Evolutionary conservation across 2,888 invertebrate species (phyloP).

Genomic region (Muscina levida): DNA sequence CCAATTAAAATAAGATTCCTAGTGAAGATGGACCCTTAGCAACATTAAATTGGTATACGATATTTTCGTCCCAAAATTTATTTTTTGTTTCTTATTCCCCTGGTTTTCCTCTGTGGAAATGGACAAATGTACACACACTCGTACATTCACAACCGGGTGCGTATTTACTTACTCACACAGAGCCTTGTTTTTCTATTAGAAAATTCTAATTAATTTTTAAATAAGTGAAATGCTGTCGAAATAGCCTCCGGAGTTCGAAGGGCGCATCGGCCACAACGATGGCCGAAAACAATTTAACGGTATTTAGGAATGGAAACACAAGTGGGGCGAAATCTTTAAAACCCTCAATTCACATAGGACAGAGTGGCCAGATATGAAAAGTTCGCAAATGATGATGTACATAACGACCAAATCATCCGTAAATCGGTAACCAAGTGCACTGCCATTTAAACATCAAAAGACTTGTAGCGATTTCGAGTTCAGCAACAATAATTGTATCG

Average conservation of each 20-base stretch:
- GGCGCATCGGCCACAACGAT: slow-evolving; percentile 19
- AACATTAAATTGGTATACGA: slow-evolving; percentile 53
- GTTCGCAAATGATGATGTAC: too few species aligned
- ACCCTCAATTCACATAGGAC: too few species aligned
- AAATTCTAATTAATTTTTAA: slow-evolving; percentile 67
- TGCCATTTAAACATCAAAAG: too few species aligned
- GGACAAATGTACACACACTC: slow-evolving; percentile 44
- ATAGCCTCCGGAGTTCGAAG: slow-evolving; percentile 52
- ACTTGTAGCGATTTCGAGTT: too few species aligned
- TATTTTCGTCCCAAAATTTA: slow-evolving; percentile 19
- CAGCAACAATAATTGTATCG: too few species aligned
- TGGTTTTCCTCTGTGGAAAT: slow-evolving; percentile 35
- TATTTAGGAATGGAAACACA: slow-evolving; percentile 27
- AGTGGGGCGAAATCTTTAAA: slow-evolving; percentile 15
- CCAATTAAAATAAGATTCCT: slow-evolving; percentile 24
- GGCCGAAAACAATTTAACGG: slow-evolving; percentile 25
- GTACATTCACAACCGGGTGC: background rate
- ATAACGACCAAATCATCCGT: too few species aligned
- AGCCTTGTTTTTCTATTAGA: slow-evolving; percentile 39
- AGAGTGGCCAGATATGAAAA: too few species aligned
- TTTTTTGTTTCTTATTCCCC: background rate
- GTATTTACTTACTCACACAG: background rate
- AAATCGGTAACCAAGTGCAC: too few species aligned
- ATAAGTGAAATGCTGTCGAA: slow-evolving; percentile 66
- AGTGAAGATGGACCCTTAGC: slow-evolving; percentile 24